A percentile compares a stretch with the other conserved stretches of the same genome.
phyloP scores from a whole-genome alignment of 2,888 invertebrate species.

The Alentia gelatinosa region DNA sequence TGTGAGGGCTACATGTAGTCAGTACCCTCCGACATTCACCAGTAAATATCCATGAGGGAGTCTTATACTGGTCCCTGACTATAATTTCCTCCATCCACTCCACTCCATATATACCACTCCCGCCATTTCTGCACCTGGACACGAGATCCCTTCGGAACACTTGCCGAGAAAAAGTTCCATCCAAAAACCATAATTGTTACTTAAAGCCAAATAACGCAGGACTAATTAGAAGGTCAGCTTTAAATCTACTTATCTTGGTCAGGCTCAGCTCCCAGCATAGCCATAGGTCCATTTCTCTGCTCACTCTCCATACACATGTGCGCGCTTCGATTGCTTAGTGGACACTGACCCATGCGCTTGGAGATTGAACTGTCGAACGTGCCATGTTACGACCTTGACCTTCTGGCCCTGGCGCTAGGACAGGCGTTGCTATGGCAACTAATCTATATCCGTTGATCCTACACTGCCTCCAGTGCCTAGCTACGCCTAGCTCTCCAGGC shows the following conservation, averaged over 20 bases:
- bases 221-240: background rate
- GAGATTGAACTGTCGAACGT: background rate
- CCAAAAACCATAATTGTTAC: no score
- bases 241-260: background rate
- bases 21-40: no score
- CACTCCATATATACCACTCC: no score
- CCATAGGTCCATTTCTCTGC: background rate
- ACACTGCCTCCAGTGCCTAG: background rate
- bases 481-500: background rate
- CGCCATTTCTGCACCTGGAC: no score
- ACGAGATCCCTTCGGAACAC: no score
- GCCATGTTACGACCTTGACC: background rate
- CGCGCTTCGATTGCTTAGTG: background rate
- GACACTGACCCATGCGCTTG: background rate
- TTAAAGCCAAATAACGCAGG: no score
- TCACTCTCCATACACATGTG: background rate
- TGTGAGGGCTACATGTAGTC: no score
- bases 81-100: no score
- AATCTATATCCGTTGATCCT: constrained; percentile 2
- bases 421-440: background rate
- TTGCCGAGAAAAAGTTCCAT: no score
- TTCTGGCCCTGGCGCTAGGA: background rate
- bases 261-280: no score
- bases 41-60: no score
- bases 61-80: no score